A percentile compares a stretch with the other conserved stretches of the same genome.
phyloP scores from a whole-genome alignment of 2,797 vertebrate species.

The Choloepus didactylus region DNA sequence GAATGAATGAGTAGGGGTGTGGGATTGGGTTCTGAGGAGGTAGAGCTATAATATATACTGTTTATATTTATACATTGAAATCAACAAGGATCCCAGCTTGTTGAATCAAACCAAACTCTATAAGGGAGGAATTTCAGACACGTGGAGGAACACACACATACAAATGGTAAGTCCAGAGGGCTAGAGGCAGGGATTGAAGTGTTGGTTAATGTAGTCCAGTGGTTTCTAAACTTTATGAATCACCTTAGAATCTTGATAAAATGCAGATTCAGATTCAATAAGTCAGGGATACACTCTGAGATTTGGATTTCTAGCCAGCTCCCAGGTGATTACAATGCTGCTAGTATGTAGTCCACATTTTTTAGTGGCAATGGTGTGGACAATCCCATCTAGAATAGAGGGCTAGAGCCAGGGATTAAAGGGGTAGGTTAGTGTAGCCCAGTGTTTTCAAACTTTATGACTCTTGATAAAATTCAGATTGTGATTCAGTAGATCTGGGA shows the following conservation, averaged over 20 bases:
- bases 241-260: slow-evolving; percentile 42
- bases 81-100: neutral
- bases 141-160: neutral
- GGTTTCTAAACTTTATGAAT: slow-evolving; percentile 36
- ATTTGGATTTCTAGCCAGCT: slow-evolving; percentile 33
- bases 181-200: neutral
- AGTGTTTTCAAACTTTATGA: slow-evolving; percentile 31
- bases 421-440: neutral
- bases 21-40: neutral
- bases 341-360: neutral
- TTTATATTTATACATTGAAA: slow-evolving; percentile 42
- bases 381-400: slow-evolving; percentile 22
- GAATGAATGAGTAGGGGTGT: neutral
- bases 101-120: neutral
- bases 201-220: neutral
- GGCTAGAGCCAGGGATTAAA: neutral
- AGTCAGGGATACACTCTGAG: neutral
- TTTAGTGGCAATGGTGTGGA: neutral
- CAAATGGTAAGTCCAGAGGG: neutral
- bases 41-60: neutral
- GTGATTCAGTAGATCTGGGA: neutral
- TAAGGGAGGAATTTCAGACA: slow-evolving; percentile 46
- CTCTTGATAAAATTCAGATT: slow-evolving; percentile 59
- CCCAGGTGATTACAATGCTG: neutral
- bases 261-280: slow-evolving; percentile 44